phyloP scores from a whole-genome alignment of 2,888 invertebrate species.

The Colostygia pectinataria region DNA sequence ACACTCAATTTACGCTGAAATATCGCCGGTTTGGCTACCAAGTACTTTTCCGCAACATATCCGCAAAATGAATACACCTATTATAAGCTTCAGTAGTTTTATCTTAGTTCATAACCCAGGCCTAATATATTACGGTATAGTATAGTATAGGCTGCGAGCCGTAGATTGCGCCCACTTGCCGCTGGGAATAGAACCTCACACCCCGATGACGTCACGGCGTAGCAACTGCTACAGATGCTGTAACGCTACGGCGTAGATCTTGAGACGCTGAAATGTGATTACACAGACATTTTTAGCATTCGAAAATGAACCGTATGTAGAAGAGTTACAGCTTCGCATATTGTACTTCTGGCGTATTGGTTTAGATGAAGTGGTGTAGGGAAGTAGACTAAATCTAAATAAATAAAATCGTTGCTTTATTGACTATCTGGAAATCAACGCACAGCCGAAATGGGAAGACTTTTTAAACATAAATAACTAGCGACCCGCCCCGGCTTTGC shows the following conservation, averaged over 20 bases:
- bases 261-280: neutral
- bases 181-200: constrained; percentile 54
- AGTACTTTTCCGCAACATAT: neutral
- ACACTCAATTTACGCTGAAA: too few relatives aligned
- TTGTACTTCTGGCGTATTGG: too few relatives aligned
- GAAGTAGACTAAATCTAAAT: too few relatives aligned
- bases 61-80: neutral
- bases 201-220: constrained; percentile 40
- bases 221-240: constrained; percentile 31
- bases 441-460: too few relatives aligned
- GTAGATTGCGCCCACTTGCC: constrained; percentile 41
- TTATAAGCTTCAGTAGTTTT: constrained; percentile 3
- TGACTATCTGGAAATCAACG: too few relatives aligned
- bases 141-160: constrained; percentile 4
- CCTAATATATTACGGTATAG: neutral
- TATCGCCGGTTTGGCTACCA: neutral
- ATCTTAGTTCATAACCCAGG: constrained; percentile 5
- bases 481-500: too few relatives aligned
- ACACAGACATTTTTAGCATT: too few relatives aligned
- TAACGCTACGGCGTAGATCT: constrained; percentile 20
- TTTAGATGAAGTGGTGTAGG: too few relatives aligned
- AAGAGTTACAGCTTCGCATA: too few relatives aligned
- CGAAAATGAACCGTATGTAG: too few relatives aligned
- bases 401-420: too few relatives aligned
- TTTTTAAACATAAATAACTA: too few relatives aligned